These are phyloP conservation scores for Brachyptera putata DNA, from an alignment of 2,888 invertebrate species.

Conservation along the genomic window DNA sequence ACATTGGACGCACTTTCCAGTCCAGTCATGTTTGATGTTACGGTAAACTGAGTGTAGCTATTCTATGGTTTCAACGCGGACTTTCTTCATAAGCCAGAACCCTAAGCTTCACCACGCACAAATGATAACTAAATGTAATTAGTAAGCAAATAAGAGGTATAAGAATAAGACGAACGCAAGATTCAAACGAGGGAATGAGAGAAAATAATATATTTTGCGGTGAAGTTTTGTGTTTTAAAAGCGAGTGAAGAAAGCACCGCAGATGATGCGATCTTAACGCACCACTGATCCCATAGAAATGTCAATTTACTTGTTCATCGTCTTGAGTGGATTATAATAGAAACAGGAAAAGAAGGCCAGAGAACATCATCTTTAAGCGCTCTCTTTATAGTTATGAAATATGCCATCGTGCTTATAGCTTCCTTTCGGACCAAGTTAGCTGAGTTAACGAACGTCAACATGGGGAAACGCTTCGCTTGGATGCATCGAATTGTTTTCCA, in stretches of 20 bases:
- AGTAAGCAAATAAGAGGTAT: slow-evolving; percentile 19
- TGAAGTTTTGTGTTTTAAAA: slow-evolving; percentile 20
- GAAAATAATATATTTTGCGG: slow-evolving; percentile 20
- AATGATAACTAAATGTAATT: slow-evolving; percentile 27
- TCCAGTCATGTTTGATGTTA: no score
- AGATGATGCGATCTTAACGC: slow-evolving; percentile 28
- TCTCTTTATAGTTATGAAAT: slow-evolving; percentile 22
- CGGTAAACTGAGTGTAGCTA: no score
- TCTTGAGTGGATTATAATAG: slow-evolving; percentile 25
- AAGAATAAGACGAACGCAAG: neutral
- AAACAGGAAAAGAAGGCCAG: slow-evolving; percentile 22
- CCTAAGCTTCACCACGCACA: no score
- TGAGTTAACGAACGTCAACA: slow-evolving; percentile 5
- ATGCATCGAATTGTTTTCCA: slow-evolving; percentile 23
- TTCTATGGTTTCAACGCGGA: no score
- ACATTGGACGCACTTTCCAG: no score
- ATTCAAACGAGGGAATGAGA: slow-evolving; percentile 17
- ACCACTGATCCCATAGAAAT: slow-evolving; percentile 30
- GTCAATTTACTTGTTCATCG: slow-evolving; percentile 30
- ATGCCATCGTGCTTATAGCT: neutral
- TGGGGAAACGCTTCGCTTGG: neutral
- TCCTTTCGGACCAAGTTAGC: slow-evolving; percentile 17
- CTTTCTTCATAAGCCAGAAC: no score
- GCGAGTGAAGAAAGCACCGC: slow-evolving; percentile 16
- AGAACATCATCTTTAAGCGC: slow-evolving; percentile 10